Evolutionary conservation across 1,140 invertebrate species (phyloP), one percentile per base, ranked within the genome.

Genomic region (Thereuonema tuberculata): DNA sequence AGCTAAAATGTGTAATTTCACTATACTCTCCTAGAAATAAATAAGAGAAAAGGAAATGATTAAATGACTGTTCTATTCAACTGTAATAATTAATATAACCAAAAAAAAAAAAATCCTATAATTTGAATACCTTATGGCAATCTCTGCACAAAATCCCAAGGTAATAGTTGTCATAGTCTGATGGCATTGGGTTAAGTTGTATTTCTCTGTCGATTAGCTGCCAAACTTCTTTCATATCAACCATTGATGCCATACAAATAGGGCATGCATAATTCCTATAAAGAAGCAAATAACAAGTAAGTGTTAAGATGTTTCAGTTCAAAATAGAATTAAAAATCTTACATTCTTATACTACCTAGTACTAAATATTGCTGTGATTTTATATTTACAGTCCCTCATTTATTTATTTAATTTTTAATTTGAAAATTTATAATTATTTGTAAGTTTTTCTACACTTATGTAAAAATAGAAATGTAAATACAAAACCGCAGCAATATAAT

Each of bases 81-180:
- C 9, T 12, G 9, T 43, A n/a, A 43, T 9, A 43, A 43, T 43
- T n/a, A 9, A 43, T 43, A 14, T 21, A 56, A 14, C 53, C 64
- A 47, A 43, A 43, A 43, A 9, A 9, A 43, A 43, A 43, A 12
- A 43, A 43, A 12, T 43, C 37, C 37, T 9, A n/a, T 43, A 52
- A 52, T 24, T 52, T 20, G 21, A 9, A 9, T 67, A 88, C 87
- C 79, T 89, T 83, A 68, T 90, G 87, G 74, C 89, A 92, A 75
- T 92, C 89, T 71, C 87, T 87, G 74, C 89, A 92, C 1, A 90
- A 76, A 68, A 91, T 89, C 43, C 84, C 81, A 28, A 85, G 82
- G 64, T 82, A 81, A 67, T 83, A 83, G 70, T 87, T 81, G 17
- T 80, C 81, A 65, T 89, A 90, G 66, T 89, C 86, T 0, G 80